Conservation (phyloP, 2,797 vertebrate genomes). For the Phalanger gymnotis region DNA sequence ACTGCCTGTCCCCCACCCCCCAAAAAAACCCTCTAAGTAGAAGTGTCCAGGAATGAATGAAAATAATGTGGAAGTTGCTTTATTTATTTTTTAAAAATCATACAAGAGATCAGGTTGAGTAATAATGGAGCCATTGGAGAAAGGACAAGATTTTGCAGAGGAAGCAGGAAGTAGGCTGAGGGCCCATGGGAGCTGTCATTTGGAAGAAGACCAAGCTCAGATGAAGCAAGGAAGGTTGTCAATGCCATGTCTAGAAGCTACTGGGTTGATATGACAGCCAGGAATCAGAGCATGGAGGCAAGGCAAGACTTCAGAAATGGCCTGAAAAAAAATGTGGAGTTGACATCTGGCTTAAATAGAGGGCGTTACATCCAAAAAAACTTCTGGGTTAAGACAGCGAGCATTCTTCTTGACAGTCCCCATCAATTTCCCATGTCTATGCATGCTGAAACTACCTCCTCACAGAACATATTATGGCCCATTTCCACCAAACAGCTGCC, state of each 20-base stretch:
- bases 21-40: conserved; percentile 15
- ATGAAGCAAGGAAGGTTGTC: neutral
- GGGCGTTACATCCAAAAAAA: neutral
- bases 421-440: neutral
- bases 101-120: neutral
- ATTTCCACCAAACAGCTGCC: conserved; percentile 9
- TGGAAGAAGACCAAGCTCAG: conserved; percentile 30
- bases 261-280: neutral
- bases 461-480: neutral
- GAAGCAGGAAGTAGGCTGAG: conserved; percentile 38
- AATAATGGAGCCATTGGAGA: conserved; percentile 39
- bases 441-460: neutral
- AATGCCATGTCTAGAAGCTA: conserved; percentile 6
- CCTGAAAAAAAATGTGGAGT: neutral
- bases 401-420: neutral
- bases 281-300: conserved; percentile 8
- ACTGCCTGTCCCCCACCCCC: neutral
- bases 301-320: neutral
- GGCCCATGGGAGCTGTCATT: neutral
- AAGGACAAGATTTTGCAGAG: conserved; percentile 20
- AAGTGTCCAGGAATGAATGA: conserved; percentile 55
- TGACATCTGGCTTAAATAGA: neutral
- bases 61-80: conserved; percentile 48
- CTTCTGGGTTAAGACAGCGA: neutral
- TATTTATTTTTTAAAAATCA: conserved; percentile 39